Evolutionary conservation across 2,797 vertebrate genomes (phyloP), one percentile per base, ranked within the genome.

Genomic region (Uromys caudimaculatus): DNA sequence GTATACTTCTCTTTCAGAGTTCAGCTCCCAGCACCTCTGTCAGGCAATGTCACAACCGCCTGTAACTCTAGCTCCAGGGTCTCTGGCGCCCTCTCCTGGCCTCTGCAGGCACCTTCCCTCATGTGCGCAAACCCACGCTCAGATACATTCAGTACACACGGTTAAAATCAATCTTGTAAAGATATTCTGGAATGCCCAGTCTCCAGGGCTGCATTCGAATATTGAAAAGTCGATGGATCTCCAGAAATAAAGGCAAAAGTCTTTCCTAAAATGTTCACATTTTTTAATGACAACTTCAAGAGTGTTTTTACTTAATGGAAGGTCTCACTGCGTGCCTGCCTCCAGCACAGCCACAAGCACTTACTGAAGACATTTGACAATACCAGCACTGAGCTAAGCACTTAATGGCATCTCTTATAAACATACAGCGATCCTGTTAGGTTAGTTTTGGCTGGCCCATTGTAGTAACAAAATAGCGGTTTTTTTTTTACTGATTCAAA

Each of bases 401-500:
- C 35, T 50, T 73, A 47, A 27, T 0, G 1, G 4, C 52, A 23
- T 41, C 67, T 62, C 67, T 86, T 78, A 2, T 35, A 76, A 87
- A 84, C 35, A 92, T 81, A 67, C 58, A 44, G 78, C 0, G 35
- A 13, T 6, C 56, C 29, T 83, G 29, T 52, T 27, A 41, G 32
- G 41, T 54, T 87, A n/a, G 35, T 71, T 90, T 85, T 29, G 84
- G 14, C 41, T 14, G 44, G 10, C 16, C 21, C 3, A 16, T 78
- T 90, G 62, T 38, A 50, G 24, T 77, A 81, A 54, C n/a, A 35
- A 69, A 82, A 96, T 90, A 23, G 19, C 3, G 29, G 17, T 52
- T 11, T 52, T 27, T 32, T 29, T 62, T 60, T 73, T 52, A 87
- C 56, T 32, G 67, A 88, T 64, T 76, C n/a, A 79, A 97, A 93